Evolutionary conservation across 2,888 invertebrate genomes (phyloP).

Genomic region (Eupithecia abbreviata): DNA sequence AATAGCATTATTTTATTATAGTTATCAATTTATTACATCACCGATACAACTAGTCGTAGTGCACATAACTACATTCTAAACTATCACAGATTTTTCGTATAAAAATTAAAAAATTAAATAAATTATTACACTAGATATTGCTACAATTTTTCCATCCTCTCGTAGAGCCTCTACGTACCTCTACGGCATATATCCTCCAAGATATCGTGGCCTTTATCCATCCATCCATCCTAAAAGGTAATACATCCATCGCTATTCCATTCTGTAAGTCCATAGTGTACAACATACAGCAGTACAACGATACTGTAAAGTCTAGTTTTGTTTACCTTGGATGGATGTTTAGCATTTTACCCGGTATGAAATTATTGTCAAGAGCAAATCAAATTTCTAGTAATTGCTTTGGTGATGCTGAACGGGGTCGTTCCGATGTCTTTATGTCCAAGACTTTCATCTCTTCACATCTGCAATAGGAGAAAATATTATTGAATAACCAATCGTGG

Average conservation of each 20-base stretch:
- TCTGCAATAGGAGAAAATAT: constrained; percentile 57
- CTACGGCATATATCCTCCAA: constrained; percentile 23
- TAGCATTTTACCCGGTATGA: constrained; percentile 1
- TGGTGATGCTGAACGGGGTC: constrained; percentile 70
- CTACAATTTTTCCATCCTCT: constrained; percentile 16
- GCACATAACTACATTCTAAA: constrained; percentile 64
- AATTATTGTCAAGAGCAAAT: constrained; percentile 41
- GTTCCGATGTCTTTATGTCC: constrained; percentile 64
- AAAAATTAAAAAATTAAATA: constrained; percentile 66
- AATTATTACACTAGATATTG: constrained; percentile 43
- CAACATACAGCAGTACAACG: neutral
- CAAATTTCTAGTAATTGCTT: constrained; percentile 74
- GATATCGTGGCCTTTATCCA: constrained; percentile 1
- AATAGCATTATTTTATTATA: constrained; percentile 19
- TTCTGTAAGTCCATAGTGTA: neutral
- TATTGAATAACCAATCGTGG: neutral
- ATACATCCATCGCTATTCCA: neutral
- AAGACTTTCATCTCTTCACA: constrained; percentile 79
- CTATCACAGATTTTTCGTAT: constrained; percentile 78
- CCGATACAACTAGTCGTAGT: constrained; percentile 48
- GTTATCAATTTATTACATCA: constrained; percentile 49
- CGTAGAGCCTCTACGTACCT: constrained; percentile 23
- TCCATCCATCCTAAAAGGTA: neutral
- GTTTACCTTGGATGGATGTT: neutral
- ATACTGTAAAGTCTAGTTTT: neutral